Evolutionary conservation across 2,113 vertebrate genomes (phyloP), one percentile per base, ranked within the genome.

Genomic region (Vulpes ferrilata): DNA sequence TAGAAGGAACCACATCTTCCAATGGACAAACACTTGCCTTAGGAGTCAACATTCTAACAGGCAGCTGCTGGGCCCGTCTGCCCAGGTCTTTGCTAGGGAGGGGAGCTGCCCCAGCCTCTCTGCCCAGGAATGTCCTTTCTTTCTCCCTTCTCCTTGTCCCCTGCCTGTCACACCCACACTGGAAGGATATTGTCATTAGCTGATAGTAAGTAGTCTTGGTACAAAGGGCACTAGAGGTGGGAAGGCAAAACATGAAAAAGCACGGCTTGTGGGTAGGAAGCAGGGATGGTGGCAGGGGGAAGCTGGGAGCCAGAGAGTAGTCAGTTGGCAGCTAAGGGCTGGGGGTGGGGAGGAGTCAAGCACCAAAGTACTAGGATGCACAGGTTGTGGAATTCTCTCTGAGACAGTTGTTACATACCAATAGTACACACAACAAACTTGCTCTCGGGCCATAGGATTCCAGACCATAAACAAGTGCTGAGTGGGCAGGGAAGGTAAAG

Each of bases 141-240:
- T 17, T 88, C 32, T 73, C 32, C 3, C 0, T 11, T 30, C 27
- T 88, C 22, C 53, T n/a, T 2, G 11, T 48, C 65, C 59, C 88
- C 89, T 67, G 88, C 35, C 60, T 73, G 48, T 60, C 78, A 93
- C 30, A 59, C 25, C 64, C 59, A 73, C 32, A 27, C 1, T 32
- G 38, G 19, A 65, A 89, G 22, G 38, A 57, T 60, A 78, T 95
- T 73, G 23, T 55, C 43, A 60, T 53, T 83, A 69, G 48, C 51
- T 64, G 27, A 51, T 32, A 32, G 3, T 20, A 38, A 11, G 11
- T 43, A 53, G 8, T 32, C 22, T 16, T 64, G 59, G 30, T n/a
- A 79, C 83, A 88, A 96, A 95, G 12, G 27, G 59, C 65, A 48
- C 51, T 12, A 53, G 38, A 91, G n/a, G 57, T 74, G 38, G 60